phyloP scores from a whole-genome alignment of 2,113 vertebrate species.

The Corythornis cristatus region DNA sequence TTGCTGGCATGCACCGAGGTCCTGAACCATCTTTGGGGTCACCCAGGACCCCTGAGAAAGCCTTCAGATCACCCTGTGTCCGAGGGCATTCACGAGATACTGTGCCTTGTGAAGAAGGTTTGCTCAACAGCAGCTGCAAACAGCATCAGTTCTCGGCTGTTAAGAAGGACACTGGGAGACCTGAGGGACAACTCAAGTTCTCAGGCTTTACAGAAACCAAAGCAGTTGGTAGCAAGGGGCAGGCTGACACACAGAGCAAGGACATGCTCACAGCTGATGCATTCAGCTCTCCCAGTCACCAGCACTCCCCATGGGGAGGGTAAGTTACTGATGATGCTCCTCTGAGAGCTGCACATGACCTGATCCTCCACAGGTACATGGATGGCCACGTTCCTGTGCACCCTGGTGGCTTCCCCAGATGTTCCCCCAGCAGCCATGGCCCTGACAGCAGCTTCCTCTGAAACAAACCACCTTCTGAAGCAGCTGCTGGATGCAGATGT shows the following conservation, averaged over 20 bases:
- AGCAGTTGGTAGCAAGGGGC: neutral
- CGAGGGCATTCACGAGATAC: neutral
- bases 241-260: neutral
- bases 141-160: neutral
- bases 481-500: neutral
- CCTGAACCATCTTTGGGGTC: neutral
- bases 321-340: neutral
- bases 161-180: neutral
- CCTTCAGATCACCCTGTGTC: neutral
- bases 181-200: neutral
- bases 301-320: neutral
- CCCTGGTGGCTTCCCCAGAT: neutral
- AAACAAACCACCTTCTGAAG: neutral
- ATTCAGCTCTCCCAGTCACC: neutral
- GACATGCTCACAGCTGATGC: neutral
- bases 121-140: neutral
- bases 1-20: neutral
- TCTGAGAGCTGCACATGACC: neutral
- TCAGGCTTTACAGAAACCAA: neutral
- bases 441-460: neutral
- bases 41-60: neutral
- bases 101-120: neutral
- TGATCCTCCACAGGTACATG: neutral
- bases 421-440: neutral
- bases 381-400: fast-evolving